Conservation (phyloP, 2,888 invertebrate genomes). For the Xanthorhoe designata region DNA sequence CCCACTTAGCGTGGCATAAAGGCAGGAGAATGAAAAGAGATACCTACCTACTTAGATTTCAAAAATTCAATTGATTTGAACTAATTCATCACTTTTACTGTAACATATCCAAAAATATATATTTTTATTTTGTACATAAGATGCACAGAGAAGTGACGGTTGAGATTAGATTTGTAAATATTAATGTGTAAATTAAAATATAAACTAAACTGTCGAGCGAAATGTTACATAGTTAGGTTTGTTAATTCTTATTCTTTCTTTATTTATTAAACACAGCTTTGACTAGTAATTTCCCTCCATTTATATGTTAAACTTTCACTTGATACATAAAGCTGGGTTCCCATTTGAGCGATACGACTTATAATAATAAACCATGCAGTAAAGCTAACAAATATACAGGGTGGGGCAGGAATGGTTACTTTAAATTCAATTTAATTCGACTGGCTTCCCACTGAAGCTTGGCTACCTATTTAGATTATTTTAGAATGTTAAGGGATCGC, state of each 20-base stretch:
- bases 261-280: background rate
- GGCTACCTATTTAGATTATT: too few relatives aligned
- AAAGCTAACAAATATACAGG: background rate
- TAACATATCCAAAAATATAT: conserved; percentile 15
- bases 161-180: conserved; percentile 35
- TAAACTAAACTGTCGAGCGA: conserved; percentile 30
- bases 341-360: background rate
- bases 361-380: background rate
- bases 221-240: background rate
- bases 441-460: too few relatives aligned
- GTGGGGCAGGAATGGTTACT: too few relatives aligned
- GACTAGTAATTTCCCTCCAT: background rate
- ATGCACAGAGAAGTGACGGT: conserved; percentile 36
- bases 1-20: too few relatives aligned
- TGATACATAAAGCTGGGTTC: conserved; percentile 8
- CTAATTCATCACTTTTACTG: conserved; percentile 13
- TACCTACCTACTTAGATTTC: too few relatives aligned
- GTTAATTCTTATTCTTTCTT: background rate
- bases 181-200: conserved; percentile 14
- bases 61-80: background rate
- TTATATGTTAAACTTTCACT: conserved; percentile 1
- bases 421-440: too few relatives aligned
- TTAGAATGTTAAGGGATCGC: too few relatives aligned
- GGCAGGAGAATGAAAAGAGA: too few relatives aligned
- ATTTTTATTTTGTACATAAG: conserved; percentile 27